Evolutionary conservation across 2,797 vertebrate species (phyloP), one percentile per base, ranked within the genome.

Genomic region (Cryptoblepharus egeriae): DNA sequence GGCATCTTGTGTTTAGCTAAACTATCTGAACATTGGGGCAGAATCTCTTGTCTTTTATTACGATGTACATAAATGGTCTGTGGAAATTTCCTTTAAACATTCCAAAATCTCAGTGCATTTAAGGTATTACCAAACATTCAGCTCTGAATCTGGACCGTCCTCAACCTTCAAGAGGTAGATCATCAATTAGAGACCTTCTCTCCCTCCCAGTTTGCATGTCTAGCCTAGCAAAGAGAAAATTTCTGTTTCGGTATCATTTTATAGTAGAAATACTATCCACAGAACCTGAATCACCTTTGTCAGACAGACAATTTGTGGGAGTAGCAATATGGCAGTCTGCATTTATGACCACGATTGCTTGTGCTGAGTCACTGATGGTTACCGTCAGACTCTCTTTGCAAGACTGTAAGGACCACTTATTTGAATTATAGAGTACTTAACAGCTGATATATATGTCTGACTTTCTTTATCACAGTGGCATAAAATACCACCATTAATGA

Each of bases 301-400:
- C 60, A 61, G 68, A 55, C 30, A 45, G 35, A 42, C 61, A 72
- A 73, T 45, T 32, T 9, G 63, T 81, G 52, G 63, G 57, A 58
- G 67, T 28, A 75, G 26, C 75, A 60, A 32, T 10, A 11, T 58
- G 61, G 61, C 65, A 35, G 3, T 5, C 79, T 49, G 11, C 22
- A 12, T 37, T 2, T 83, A 18, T 77, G 60, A 37, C 32, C 30
- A 5, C 0, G 2, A 0, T 3, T 82, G 55, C n/a, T 78, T 86
- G 57, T 89, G 89, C 86, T 90, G 89, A 87, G 83, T 90, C 83
- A 88, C 68, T n/a, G 77, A 76, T 85, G 84, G 88, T 91, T n/a
- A 37, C 52, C 0, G 0, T 28, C 55, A 68, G 28, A 42, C 26
- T 65, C 63, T 42, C 0, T 37, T 0, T 65, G 79, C 76, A 49